Evolutionary conservation across 1,140 invertebrate genomes (phyloP).

Genomic region (Drosophila nigrodunni): DNA sequence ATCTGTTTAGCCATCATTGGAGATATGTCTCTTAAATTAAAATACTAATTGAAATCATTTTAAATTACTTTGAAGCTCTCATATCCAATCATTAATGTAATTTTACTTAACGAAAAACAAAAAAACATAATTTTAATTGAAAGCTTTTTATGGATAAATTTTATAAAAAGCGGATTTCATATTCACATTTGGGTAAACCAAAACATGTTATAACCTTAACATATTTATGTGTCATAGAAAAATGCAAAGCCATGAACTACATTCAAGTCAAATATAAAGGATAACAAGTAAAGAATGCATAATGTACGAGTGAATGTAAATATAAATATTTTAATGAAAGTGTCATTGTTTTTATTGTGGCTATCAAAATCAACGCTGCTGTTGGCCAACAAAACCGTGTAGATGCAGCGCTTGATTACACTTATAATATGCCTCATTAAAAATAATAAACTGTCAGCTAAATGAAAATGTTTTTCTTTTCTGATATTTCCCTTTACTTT

Average conservation of each 20-base stretch:
- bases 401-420: constrained; percentile 58
- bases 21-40: too few species aligned
- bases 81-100: too few species aligned
- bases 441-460: constrained; percentile 79
- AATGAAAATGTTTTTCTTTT: constrained; percentile 64
- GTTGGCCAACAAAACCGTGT: constrained; percentile 23
- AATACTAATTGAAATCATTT: too few species aligned
- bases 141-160: too few species aligned
- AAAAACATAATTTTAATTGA: too few species aligned
- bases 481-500: not conserved
- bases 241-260: constrained; percentile 31
- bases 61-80: too few species aligned
- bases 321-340: constrained; percentile 44
- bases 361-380: constrained; percentile 65
- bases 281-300: constrained; percentile 21
- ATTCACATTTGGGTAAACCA: not conserved
- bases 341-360: constrained; percentile 59
- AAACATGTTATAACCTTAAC: constrained; percentile 25
- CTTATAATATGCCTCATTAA: constrained; percentile 77
- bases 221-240: constrained; percentile 13
- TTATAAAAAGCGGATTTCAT: too few species aligned
- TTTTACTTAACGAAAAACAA: too few species aligned
- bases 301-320: constrained; percentile 6
- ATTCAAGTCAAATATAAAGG: constrained; percentile 16
- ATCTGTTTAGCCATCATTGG: too few species aligned